Percentiles rank a stretch among this genome's conserved stretches.
These are phyloP conservation scores for Cynocephalus volans DNA, from an alignment of 2,113 vertebrate genomes.

Conservation along the genomic window DNA sequence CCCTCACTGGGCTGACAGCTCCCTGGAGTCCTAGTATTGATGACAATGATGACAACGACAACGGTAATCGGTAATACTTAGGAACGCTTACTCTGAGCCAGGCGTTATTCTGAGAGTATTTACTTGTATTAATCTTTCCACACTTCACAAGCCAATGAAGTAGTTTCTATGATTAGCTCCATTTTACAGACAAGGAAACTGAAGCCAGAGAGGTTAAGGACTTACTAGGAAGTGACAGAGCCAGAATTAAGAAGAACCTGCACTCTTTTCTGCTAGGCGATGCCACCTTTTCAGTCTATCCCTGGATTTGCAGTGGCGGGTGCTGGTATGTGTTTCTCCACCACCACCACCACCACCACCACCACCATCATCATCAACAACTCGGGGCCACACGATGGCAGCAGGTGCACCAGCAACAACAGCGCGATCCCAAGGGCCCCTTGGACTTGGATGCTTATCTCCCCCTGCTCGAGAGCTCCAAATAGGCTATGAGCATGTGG, in stretches of 20 bases:
- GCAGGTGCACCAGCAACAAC: neutral
- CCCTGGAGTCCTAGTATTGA: neutral
- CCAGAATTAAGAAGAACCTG: neutral
- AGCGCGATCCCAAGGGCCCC: neutral
- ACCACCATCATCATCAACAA: accelerated
- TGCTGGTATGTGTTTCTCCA: neutral
- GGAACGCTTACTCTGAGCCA: neutral
- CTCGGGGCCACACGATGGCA: neutral
- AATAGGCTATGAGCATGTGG: too few species aligned
- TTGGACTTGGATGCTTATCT: too few species aligned
- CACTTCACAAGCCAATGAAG: neutral
- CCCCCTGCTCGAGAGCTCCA: too few species aligned
- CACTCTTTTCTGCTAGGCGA: neutral
- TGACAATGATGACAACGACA: neutral
- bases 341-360: neutral
- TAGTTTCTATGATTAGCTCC: neutral
- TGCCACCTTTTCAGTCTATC: neutral
- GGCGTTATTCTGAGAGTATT: neutral
- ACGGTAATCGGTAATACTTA: accelerated
- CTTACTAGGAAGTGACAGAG: neutral
- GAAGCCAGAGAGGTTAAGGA: neutral
- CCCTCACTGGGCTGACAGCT: neutral
- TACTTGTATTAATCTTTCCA: neutral
- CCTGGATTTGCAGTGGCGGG: too few species aligned
- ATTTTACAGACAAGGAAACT: neutral